Base-by-base conservation (phyloP, 2,888 invertebrate species). In the Urechis unicinctus region DNA sequence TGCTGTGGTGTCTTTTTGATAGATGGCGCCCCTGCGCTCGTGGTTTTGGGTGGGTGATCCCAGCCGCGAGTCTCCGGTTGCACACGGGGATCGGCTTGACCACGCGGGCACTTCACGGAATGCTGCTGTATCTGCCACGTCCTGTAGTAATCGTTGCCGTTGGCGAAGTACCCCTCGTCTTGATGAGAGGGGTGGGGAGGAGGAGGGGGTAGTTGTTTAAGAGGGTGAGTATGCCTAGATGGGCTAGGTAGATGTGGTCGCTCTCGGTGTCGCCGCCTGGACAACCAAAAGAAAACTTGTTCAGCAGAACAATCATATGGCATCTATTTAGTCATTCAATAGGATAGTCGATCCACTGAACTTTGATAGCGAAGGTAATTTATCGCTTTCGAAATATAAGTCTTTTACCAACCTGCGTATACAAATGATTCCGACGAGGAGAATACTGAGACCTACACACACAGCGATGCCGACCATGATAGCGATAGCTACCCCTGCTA, bases 71-170 rank as follows among this genome's bases (percentile, higher is more conserved):
- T n/a, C n/a, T n/a, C n/a, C n/a, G n/a, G n/a, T n/a, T n/a, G n/a
- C n/a, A n/a, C n/a, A n/a, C 9, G 45, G 45, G 17, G 45, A 6
- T 22, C 17, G 17, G 6, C 13, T 22, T 22, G 45, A 9, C 17
- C 45, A 9, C 6, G 17, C 45, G 13, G 17, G 45, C 45, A 6
- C 6, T 21, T n/a, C n/a, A n/a, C 36, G 36, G 36, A 9, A 36
- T 26, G 48, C 28, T 48, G 48, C 28, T 48, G 48, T 9, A 48
- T 22, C 48, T 48, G 48, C 48, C 48, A 48, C 13, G 48, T 48
- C 9, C 28, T 5, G 48, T 48, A 48, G 48, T 48, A 48, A 21
- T 48, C 48, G 28, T 48, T 48, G 9, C 22, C 48, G 48, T 9
- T 25, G 24, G 5, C 48, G 48, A 9, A 25, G 48, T 48, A 48